These are phyloP conservation scores for Heliconius hortense DNA, from an alignment of 2,888 invertebrate species.

Conservation along the genomic window DNA sequence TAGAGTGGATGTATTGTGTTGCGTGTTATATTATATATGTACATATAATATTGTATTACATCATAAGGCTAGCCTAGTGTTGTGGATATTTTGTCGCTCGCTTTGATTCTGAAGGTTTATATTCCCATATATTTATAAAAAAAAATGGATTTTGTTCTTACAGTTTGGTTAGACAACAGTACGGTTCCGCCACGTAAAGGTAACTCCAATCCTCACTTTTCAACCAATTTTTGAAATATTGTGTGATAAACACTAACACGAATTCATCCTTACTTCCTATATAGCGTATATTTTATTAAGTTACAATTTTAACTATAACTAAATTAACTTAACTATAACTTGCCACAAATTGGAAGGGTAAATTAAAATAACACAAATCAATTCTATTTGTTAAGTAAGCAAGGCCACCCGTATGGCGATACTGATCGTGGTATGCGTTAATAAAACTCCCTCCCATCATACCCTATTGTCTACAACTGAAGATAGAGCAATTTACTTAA, in stretches of 20 bases:
- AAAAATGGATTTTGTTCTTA: neutral
- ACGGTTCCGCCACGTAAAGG: too few species aligned
- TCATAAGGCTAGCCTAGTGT: neutral
- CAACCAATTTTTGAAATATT: too few species aligned
- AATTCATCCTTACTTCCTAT: too few species aligned
- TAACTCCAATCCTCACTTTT: too few species aligned
- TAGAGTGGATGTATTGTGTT: constrained; percentile 1
- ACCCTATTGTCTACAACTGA: constrained; percentile 68
- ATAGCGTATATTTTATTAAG: neutral
- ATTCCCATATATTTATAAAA: neutral
- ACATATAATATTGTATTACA: constrained; percentile 1
- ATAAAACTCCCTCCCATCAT: constrained; percentile 69
- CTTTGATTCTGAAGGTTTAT: neutral
- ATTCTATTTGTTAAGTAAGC: constrained; percentile 76
- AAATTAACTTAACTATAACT: constrained; percentile 7
- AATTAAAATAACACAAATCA: constrained; percentile 77
- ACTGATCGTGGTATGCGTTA: constrained; percentile 62
- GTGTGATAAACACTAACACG: too few species aligned
- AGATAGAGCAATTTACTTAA: constrained; percentile 82
- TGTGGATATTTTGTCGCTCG: neutral
- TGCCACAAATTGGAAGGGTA: constrained; percentile 31
- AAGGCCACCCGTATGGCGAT: constrained; percentile 73
- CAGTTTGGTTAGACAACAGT: neutral
- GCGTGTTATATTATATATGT: neutral
- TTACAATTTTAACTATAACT: neutral